Evolutionary conservation across 2,888 invertebrate species (phyloP).

Genomic region (Trachelus troglodyta): DNA sequence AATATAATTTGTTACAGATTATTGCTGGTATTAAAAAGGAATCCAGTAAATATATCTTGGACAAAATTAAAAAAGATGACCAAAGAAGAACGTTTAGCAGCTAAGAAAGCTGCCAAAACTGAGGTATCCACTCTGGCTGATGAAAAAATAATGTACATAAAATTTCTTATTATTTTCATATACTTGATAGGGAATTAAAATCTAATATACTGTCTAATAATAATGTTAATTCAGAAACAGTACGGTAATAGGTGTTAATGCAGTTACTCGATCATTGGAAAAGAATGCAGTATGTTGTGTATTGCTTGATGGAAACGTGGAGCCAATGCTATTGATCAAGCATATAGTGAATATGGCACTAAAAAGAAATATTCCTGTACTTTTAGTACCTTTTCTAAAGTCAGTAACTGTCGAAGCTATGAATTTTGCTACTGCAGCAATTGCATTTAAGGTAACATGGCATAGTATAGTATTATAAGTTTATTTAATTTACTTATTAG

Average conservation of each 20-base stretch:
- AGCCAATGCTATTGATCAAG: constrained; percentile 51
- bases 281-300: constrained; percentile 48
- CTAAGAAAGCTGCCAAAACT: constrained; percentile 29
- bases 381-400: constrained; percentile 54
- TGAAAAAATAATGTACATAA: constrained; percentile 27
- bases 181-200: background rate
- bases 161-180: constrained; percentile 1
- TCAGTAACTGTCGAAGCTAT: constrained; percentile 41
- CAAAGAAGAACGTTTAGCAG: constrained; percentile 45
- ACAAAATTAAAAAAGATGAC: constrained; percentile 41
- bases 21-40: constrained; percentile 39
- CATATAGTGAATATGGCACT: constrained; percentile 57
- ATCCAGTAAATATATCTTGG: constrained; percentile 41
- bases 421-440: constrained; percentile 50
- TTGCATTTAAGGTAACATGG: constrained; percentile 51
- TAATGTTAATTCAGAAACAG: constrained; percentile 37
- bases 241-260: constrained; percentile 55
- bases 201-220: background rate
- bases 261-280: constrained; percentile 56
- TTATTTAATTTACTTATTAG: too few relatives aligned
- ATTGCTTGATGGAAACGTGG: constrained; percentile 52
- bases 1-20: constrained; percentile 34
- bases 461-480: too few relatives aligned
- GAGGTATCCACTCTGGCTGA: background rate
- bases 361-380: constrained; percentile 50